Evolutionary conservation across 92 coral and sea anemone species (phyloP).

Genomic region (Bergia sp.): DNA sequence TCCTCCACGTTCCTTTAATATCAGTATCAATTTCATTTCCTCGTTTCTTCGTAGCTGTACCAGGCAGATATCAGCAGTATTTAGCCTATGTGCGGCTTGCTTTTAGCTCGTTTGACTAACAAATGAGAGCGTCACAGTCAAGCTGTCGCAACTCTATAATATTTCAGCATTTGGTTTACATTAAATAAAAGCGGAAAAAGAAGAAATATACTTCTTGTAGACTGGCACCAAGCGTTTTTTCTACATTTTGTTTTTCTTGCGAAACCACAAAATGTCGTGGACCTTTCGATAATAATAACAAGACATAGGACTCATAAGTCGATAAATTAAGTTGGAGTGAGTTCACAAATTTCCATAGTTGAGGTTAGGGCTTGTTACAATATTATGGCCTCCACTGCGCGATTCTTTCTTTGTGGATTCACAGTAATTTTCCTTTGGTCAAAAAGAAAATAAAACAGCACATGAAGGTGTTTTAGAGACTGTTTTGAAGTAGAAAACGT

Average conservation of each 20-base stretch:
- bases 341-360: constrained; percentile 10
- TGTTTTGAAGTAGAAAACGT: background rate
- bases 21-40: constrained; percentile 30
- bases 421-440: constrained; percentile 6
- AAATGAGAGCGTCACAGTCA: constrained; percentile 20
- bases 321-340: background rate
- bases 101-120: background rate
- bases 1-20: constrained; percentile 1
- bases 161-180: background rate
- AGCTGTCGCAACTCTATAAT: constrained; percentile 1
- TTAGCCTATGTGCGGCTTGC: background rate
- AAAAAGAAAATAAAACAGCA: background rate
- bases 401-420: constrained; percentile 7
- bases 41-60: background rate
- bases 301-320: constrained; percentile 7
- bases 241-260: constrained; percentile 9
- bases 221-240: constrained; percentile 11
- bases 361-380: constrained; percentile 30
- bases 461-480: background rate
- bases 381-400: constrained; percentile 22
- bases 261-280: constrained; percentile 23
- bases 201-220: background rate
- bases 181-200: constrained; percentile 25
- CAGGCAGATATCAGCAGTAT: background rate
- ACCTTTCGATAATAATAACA: constrained; percentile 22